A percentile compares a stretch with the other conserved stretches of the same genome.
These are phyloP conservation scores for Rhyacichthys aspro DNA, from an alignment of 2,797 vertebrate genomes.

Conservation along the genomic window DNA sequence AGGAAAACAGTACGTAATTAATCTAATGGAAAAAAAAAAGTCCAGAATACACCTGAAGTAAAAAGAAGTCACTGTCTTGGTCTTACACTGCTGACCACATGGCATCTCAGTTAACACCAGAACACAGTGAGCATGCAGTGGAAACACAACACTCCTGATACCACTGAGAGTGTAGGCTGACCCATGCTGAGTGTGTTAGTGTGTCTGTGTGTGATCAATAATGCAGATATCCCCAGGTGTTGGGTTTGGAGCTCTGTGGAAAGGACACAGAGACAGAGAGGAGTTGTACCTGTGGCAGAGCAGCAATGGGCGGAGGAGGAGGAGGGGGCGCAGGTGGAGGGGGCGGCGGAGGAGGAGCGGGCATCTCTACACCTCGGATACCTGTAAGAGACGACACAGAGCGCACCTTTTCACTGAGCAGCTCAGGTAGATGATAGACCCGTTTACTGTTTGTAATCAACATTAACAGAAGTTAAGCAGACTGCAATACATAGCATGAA, in stretches of 20 bases:
- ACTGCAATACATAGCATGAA: too few relatives aligned
- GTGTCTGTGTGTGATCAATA: constrained; percentile 78
- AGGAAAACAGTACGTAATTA: too few relatives aligned
- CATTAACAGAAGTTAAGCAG: too few relatives aligned
- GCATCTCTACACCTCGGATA: constrained; percentile 66
- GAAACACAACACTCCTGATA: constrained; percentile 71
- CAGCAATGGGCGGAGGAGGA: constrained; percentile 63
- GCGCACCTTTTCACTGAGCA: neutral
- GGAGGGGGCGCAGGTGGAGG: constrained; percentile 66
- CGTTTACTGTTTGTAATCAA: too few relatives aligned
- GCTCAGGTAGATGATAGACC: neutral
- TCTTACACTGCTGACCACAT: neutral
- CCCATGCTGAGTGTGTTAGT: constrained; percentile 19
- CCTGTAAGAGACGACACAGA: constrained; percentile 58
- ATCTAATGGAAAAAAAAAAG: too few relatives aligned
- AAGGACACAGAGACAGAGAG: constrained; percentile 23
- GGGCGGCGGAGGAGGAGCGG: constrained; percentile 66
- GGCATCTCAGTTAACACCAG: constrained; percentile 55
- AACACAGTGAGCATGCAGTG: constrained; percentile 47
- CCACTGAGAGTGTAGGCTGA: constrained; percentile 48
- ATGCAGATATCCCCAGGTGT: constrained; percentile 74
- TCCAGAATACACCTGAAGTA: too few relatives aligned
- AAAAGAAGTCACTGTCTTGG: too few relatives aligned
- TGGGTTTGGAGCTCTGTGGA: constrained; percentile 49
- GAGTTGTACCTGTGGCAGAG: constrained; percentile 67